Evolutionary conservation across 2,888 invertebrate genomes (phyloP).

Genomic region (Sthenelais limicola): DNA sequence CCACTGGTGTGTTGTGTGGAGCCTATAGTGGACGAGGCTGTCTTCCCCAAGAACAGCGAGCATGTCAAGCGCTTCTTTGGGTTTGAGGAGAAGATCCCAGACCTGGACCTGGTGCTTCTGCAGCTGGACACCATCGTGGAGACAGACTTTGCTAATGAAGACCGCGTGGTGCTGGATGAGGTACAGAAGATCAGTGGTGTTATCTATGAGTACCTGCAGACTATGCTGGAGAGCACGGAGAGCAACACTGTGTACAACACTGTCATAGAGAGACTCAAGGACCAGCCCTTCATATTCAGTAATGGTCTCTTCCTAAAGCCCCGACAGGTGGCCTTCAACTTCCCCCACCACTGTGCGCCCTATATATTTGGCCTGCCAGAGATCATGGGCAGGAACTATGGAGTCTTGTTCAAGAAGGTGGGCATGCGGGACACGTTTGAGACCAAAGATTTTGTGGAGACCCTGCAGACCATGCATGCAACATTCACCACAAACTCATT

Average conservation of each 20-base stretch:
- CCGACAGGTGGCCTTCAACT: conserved; percentile 50
- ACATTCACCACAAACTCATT: conserved; percentile 42
- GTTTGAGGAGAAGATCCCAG: conserved; percentile 44
- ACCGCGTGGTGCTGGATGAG: conserved; percentile 42
- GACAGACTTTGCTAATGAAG: conserved; percentile 26
- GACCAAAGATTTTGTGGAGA: conserved; percentile 49
- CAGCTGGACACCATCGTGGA: conserved; percentile 51
- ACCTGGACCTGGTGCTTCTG: conserved; percentile 48
- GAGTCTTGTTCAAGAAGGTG: conserved; percentile 47
- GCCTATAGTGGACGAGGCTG: conserved; percentile 46
- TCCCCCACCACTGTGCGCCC: conserved; percentile 54
- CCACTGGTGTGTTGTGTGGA: conserved; percentile 50
- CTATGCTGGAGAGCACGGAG: conserved; percentile 32
- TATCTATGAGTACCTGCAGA: conserved; percentile 50
- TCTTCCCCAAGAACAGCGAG: conserved; percentile 46
- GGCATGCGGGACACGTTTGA: conserved; percentile 54
- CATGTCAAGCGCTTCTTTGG: conserved; percentile 47
- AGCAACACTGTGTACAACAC: neutral
- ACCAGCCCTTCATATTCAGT: conserved; percentile 49
- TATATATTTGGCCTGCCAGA: conserved; percentile 53
- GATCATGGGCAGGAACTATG: conserved; percentile 45
- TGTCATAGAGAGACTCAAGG: conserved; percentile 43
- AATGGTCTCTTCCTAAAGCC: conserved; percentile 48
- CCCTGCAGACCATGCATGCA: conserved; percentile 45
- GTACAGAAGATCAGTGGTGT: conserved; percentile 43